Conservation (phyloP, 1,140 invertebrate species). For the Drosophila baimaii region DNA sequence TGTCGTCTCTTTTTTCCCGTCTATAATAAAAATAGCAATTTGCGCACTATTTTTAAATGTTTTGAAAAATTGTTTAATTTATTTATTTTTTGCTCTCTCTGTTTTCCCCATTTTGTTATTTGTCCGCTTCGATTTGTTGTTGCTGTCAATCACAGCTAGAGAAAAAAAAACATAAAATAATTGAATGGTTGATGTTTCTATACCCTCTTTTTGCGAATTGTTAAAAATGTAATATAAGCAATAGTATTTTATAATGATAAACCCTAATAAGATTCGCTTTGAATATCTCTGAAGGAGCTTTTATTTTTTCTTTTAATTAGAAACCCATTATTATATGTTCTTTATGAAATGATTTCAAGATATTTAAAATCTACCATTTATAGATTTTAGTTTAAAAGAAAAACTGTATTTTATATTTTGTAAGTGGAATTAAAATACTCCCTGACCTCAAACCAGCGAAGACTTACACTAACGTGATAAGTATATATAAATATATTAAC, state of each 20-base stretch:
- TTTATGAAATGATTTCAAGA: not conserved
- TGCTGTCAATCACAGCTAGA: slow-evolving; percentile 48
- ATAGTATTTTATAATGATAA: not conserved
- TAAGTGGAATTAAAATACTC: no score
- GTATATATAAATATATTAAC: no score
- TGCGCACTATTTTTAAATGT: slow-evolving; percentile 83
- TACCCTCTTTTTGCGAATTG: not conserved
- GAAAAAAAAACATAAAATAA: not conserved
- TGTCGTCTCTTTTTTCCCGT: slow-evolving; percentile 32
- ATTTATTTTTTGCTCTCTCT: slow-evolving; percentile 35
- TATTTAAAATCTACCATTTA: no score
- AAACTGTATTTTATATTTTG: no score
- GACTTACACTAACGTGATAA: no score
- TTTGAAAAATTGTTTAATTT: slow-evolving; percentile 74
- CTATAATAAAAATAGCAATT: slow-evolving; percentile 75
- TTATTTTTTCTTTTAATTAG: no score
- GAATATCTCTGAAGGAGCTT: no score
- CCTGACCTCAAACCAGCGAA: no score
- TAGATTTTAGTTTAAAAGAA: no score
- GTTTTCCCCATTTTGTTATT: slow-evolving; percentile 28
- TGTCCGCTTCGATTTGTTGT: slow-evolving; percentile 53
- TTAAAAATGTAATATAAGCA: not conserved
- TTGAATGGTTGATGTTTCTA: not conserved
- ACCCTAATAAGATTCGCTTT: no score
- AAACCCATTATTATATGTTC: no score